Conservation (phyloP, 2,888 invertebrate species). For the Pinctada fucata region DNA sequence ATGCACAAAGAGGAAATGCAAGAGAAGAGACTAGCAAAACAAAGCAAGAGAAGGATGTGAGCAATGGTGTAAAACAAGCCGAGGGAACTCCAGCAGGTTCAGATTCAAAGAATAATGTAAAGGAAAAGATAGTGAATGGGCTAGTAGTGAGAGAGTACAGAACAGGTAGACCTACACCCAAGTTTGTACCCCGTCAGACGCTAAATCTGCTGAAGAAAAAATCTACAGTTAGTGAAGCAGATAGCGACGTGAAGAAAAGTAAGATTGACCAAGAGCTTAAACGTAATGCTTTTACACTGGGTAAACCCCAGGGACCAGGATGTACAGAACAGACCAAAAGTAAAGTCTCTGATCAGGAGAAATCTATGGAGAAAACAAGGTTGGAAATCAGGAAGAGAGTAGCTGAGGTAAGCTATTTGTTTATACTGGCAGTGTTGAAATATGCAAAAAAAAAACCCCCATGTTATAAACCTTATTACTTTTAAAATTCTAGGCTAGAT, state of each 20-base stretch:
- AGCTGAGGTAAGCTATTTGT: slow-evolving; percentile 49
- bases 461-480: no score
- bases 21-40: slow-evolving; percentile 1
- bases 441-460: no score
- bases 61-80: slow-evolving; percentile 35
- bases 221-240: background rate
- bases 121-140: slow-evolving; percentile 23
- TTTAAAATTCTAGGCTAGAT: no score
- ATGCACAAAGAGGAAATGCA: background rate
- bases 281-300: slow-evolving; percentile 62
- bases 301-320: slow-evolving; percentile 61
- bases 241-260: background rate
- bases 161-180: slow-evolving; percentile 49
- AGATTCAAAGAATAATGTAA: slow-evolving; percentile 6
- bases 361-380: slow-evolving; percentile 60
- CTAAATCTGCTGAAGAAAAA: slow-evolving; percentile 35
- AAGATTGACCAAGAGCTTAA: slow-evolving; percentile 52
- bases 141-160: slow-evolving; percentile 55
- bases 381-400: slow-evolving; percentile 64
- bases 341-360: slow-evolving; percentile 42
- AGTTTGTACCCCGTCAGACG: slow-evolving; percentile 68
- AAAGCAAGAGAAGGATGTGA: slow-evolving; percentile 40
- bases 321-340: slow-evolving; percentile 25
- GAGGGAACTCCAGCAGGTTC: slow-evolving; percentile 8
- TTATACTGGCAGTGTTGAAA: no score